A percentile compares a stretch with the other conserved stretches of the same genome.
Evolutionary conservation across 2,888 invertebrate species (phyloP).

Genomic region (Mythimna loreyi): DNA sequence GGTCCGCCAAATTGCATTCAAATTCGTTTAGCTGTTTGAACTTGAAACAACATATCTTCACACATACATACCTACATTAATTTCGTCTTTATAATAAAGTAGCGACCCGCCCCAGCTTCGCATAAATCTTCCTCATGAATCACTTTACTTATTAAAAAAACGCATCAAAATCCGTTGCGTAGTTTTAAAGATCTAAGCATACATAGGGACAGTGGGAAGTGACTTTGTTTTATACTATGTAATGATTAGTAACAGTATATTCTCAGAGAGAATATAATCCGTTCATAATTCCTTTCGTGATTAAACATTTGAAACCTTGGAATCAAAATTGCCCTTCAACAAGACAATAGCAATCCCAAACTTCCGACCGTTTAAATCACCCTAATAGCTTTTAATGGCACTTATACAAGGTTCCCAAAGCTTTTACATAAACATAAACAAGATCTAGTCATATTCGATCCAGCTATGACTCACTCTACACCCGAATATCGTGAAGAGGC

Average conservation of each 20-base stretch:
- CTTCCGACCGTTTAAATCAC: slow-evolving; percentile 7
- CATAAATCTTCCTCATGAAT: too few relatives aligned
- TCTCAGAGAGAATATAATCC: slow-evolving; percentile 90
- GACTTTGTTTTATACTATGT: too few relatives aligned
- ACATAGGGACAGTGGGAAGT: too few relatives aligned
- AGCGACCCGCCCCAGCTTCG: too few relatives aligned
- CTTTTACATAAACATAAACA: slow-evolving; percentile 34
- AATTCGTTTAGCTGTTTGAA: too few relatives aligned
- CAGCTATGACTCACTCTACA: slow-evolving; percentile 25
- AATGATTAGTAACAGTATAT: slow-evolving; percentile 77
- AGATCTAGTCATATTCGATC: slow-evolving; percentile 22
- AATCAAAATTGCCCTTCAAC: slow-evolving; percentile 5
- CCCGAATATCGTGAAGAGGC: slow-evolving; percentile 12
- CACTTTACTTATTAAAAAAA: too few relatives aligned
- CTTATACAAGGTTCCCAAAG: slow-evolving; percentile 20
- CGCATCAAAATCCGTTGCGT: too few relatives aligned
- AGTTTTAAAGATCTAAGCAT: too few relatives aligned
- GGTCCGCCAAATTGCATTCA: too few relatives aligned
- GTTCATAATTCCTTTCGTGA: slow-evolving; percentile 70
- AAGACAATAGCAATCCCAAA: slow-evolving; percentile 1
- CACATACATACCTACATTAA: too few relatives aligned
- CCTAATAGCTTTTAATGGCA: slow-evolving; percentile 30
- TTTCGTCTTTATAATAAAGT: too few relatives aligned
- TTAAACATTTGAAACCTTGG: background rate
- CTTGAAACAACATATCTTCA: too few relatives aligned